Base-by-base conservation (phyloP, 2,113 vertebrate genomes). In the Serranochromis macrocephalus region DNA sequence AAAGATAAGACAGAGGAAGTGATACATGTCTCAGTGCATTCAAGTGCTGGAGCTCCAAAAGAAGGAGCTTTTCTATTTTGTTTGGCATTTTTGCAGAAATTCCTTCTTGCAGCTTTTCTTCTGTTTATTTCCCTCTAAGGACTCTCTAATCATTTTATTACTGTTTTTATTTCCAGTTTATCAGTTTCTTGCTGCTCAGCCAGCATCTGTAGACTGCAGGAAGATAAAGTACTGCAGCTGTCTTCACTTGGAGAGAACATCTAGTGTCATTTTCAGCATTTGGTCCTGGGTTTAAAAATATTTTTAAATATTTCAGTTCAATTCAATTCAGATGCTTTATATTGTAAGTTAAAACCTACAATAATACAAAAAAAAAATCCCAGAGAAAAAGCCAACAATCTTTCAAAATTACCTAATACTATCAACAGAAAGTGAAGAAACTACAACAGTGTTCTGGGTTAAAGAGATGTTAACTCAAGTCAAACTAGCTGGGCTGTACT, bases 41-140 rank as follows among this genome's bases (percentile, higher is more conserved):
- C 40, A 26, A 73, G 40, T 73, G 68, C 5, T 66, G 40, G 68
- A 17, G 68, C 9, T 26, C 13, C 21, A 73, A 21, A 71, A 14
- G 8, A 24, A 73, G 8, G 13, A 42, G 7, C 8, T 26, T 73
- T 29, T 73, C 14, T 73, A 2, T 47, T 75, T 47, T 75, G 14
- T 47, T 47, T 19, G 42, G 24, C 42, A 45, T 11, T 47, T 47
- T 75, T 75, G 21, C 14, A 21, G 2, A 17, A 45, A 45, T 73
- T 73, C 14, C 12, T 9, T 73, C 21, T 71, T 68, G 19, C 19
- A 0, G 36, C 7, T 42, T 40, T 68, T 21, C 0, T 1, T 68
- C 11, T 6, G 8, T 9, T 40, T 40, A 40, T 68, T 68, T 68
- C 36, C 19, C n/a, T 24, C n/a, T 21, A 68, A 68, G 36, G 36